Base-by-base conservation (phyloP, 2,888 invertebrate species). In the Monoplex corrugatus region DNA sequence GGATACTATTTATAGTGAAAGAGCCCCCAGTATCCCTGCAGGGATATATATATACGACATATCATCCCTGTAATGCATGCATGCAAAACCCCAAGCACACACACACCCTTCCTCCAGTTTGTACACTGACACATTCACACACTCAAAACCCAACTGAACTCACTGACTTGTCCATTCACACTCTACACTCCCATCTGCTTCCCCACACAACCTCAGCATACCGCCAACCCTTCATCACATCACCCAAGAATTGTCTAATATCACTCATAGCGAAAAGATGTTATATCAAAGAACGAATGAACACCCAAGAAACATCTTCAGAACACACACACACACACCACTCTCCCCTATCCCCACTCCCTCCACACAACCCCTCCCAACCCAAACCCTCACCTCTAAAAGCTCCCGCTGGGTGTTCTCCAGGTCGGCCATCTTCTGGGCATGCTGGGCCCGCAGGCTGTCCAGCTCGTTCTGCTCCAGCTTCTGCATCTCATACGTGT, bases 401-500 rank as follows among this genome's bases (percentile, higher is more conserved):
- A 95, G 88, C 68, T 93, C 92, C n/a, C 92, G 90, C 91, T 94
- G 94, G 32, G 94, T 94, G 87, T 92, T 93, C 90, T 95, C 95
- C 43, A 95, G 92, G 45, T 94, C 94, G 0, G 91, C 90, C 78
- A 94, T 89, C 90, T 93, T 94, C 91, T 94, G 94, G 23, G 93
- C 91, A 86, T 94, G 94, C 85, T 94, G 94, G 2, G 92, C 90
- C 87, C 94, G 94, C 5, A 95, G 90, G 87, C 91, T 93, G 32
- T 94, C 94, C 75, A 95, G 91, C 86, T 94, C 94, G 38, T 93
- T 92, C 89, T 93, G 93, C 90, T 95, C 94, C 44, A 94, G 89
- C 78, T 93, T 93, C 91, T 94, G 94, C 94, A 94, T 94, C 88
- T 95, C 95, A 87, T 93, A 93, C 44, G 93, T 92, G 87, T 94